Evolutionary conservation across 2,797 vertebrate genomes (phyloP).

Genomic region (Poecilia wingei): DNA sequence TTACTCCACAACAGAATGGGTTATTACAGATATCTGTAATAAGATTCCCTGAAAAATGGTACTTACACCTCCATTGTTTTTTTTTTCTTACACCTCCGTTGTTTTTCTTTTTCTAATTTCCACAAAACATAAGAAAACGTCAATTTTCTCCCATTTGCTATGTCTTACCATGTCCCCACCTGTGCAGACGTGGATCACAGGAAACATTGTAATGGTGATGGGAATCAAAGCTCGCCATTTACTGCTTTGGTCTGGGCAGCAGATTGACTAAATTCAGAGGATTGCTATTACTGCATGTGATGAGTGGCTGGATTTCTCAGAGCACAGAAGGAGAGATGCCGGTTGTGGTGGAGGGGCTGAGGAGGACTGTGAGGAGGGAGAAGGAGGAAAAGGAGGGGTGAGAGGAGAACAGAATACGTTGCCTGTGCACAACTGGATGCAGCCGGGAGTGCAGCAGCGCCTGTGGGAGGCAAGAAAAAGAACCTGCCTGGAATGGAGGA

Average conservation of each 20-base stretch:
- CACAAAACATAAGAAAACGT: not conserved
- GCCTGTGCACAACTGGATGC: conserved; percentile 65
- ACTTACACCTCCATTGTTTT: no score
- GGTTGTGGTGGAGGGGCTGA: conserved; percentile 18
- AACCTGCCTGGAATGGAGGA: conserved; percentile 69
- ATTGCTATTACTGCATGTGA: conserved; percentile 26
- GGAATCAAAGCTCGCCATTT: conserved; percentile 16
- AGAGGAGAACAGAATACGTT: conserved; percentile 50
- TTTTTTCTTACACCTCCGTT: no score
- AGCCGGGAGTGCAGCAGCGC: conserved; percentile 56
- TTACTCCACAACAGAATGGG: not conserved
- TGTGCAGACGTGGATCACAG: not conserved
- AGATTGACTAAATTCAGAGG: conserved; percentile 10
- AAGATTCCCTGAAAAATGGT: not conserved
- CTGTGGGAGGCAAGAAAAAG: conserved; percentile 52
- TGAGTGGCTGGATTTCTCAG: conserved; percentile 43
- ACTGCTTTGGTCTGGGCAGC: conserved; percentile 22
- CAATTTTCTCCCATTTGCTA: not conserved
- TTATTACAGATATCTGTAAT: not conserved
- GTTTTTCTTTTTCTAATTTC: no score
- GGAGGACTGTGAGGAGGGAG: conserved; percentile 40
- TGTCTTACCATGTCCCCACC: not conserved
- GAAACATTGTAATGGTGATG: not conserved
- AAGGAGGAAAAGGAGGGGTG: conserved; percentile 44
- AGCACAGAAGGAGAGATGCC: conserved; percentile 12